Evolutionary conservation across 1,140 invertebrate species (phyloP).

Genomic region (Drosophila lacteicornis): DNA sequence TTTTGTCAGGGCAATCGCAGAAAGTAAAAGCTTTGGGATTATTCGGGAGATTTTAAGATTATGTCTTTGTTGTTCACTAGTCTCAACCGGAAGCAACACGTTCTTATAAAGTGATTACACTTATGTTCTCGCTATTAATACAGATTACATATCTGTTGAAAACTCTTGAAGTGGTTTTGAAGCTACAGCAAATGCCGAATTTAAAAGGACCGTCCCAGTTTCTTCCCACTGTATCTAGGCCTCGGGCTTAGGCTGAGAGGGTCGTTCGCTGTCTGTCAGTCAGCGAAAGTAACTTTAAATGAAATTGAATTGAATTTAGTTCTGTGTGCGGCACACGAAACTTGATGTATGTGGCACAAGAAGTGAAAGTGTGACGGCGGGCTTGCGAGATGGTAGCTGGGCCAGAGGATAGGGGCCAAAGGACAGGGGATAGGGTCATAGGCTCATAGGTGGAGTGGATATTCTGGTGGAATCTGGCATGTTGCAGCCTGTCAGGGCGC

Average conservation of each 20-base stretch:
- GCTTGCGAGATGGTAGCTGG: conserved; percentile 4
- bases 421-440: conserved; percentile 14
- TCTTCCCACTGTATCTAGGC: conserved; percentile 45
- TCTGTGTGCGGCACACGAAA: conserved; percentile 78
- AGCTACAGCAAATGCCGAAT: background rate
- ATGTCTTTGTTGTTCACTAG: too few species aligned
- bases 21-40: background rate
- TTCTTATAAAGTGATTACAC: too few species aligned
- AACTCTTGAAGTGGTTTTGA: too few species aligned
- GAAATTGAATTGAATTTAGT: conserved; percentile 84
- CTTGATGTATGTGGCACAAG: conserved; percentile 37
- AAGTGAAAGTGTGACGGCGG: conserved; percentile 68
- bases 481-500: conserved; percentile 62
- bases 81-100: too few species aligned
- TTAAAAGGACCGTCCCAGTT: too few species aligned
- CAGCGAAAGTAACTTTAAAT: conserved; percentile 83
- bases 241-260: conserved; percentile 49
- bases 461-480: conserved; percentile 57
- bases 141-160: too few species aligned
- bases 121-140: too few species aligned
- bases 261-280: conserved; percentile 77
- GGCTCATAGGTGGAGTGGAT: conserved; percentile 41
- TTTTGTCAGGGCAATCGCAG: too few species aligned
- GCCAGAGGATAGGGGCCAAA: background rate
- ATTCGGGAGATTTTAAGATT: too few species aligned